These are phyloP conservation scores for Brenthis daphne DNA, from an alignment of 2,888 invertebrate species.

Conservation along the genomic window DNA sequence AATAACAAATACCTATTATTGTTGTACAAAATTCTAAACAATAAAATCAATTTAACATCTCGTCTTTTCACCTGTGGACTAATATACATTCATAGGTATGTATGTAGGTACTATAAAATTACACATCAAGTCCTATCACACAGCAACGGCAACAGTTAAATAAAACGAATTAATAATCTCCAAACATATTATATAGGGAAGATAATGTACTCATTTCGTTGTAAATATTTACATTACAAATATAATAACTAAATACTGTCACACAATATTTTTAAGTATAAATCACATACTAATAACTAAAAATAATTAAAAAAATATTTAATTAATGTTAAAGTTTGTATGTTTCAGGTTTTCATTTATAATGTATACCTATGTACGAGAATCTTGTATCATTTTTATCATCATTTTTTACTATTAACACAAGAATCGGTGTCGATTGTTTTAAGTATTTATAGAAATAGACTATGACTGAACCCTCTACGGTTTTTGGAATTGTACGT, in stretches of 20 bases:
- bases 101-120: conserved; percentile 15
- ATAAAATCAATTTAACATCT: not conserved
- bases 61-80: conserved; percentile 7
- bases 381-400: too few relatives aligned
- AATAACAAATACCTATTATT: not conserved
- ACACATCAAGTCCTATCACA: conserved; percentile 20
- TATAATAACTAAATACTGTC: not conserved
- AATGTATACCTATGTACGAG: too few relatives aligned
- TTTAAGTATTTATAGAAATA: too few relatives aligned
- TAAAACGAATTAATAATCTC: conserved; percentile 55
- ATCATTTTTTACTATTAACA: too few relatives aligned
- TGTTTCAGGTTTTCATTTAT: too few relatives aligned
- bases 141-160: conserved; percentile 35
- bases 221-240: conserved; percentile 6
- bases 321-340: too few relatives aligned
- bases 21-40: not conserved
- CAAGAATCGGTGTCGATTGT: too few relatives aligned
- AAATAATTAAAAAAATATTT: too few relatives aligned
- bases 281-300: too few relatives aligned
- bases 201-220: conserved; percentile 65
- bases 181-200: conserved; percentile 76
- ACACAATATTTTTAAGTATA: not conserved
- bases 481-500: too few relatives aligned
- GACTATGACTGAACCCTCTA: too few relatives aligned
- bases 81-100: conserved; percentile 5